Evolutionary conservation across 1,140 invertebrate species (phyloP).

Genomic region (Sycophila sp.): DNA sequence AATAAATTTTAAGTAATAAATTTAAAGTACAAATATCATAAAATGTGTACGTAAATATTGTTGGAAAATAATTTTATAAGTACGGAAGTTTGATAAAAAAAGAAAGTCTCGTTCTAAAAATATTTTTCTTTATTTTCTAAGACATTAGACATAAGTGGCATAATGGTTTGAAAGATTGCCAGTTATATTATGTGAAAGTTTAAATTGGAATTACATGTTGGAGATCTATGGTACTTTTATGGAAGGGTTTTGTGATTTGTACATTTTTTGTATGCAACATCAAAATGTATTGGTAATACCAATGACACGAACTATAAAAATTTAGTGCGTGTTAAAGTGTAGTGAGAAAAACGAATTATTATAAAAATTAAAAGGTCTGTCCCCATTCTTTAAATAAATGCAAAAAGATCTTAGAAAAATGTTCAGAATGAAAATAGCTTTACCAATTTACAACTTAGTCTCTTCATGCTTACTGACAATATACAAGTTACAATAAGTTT

Average conservation of each 20-base stretch:
- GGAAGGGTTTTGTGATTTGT: constrained; percentile 5
- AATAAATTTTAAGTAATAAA: too few relatives aligned
- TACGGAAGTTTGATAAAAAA: background rate
- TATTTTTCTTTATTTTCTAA: constrained; percentile 25
- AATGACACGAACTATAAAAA: constrained; percentile 28
- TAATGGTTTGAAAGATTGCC: constrained; percentile 6
- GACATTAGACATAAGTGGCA: constrained; percentile 18
- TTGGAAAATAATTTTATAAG: background rate
- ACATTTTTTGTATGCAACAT: background rate
- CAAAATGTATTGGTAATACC: background rate
- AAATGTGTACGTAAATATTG: background rate
- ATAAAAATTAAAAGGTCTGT: background rate
- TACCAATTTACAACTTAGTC: background rate
- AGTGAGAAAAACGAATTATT: background rate
- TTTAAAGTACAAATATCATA: background rate
- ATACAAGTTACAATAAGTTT: constrained; percentile 8
- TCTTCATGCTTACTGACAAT: background rate
- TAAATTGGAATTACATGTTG: constrained; percentile 19
- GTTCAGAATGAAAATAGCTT: background rate
- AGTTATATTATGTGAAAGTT: background rate
- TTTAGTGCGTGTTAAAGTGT: constrained; percentile 9
- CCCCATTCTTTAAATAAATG: constrained; percentile 12
- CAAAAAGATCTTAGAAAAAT: constrained; percentile 15
- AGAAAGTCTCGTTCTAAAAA: constrained; percentile 4
- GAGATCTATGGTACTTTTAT: constrained; percentile 1